Evolutionary conservation across 2,113 vertebrate species (phyloP).

Genomic region (Symphodus melops): DNA sequence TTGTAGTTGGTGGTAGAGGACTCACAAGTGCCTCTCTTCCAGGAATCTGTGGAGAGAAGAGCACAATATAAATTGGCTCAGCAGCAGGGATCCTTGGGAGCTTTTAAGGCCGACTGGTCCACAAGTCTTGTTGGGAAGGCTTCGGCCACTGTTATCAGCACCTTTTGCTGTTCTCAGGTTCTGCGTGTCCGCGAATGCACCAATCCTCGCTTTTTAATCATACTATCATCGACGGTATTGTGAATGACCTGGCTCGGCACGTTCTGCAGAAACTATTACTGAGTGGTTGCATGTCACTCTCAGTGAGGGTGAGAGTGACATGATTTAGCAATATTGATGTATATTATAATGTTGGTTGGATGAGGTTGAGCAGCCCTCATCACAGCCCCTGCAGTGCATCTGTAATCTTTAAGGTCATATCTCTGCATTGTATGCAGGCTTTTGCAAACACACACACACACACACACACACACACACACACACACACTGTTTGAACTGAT

Average conservation of each 20-base stretch:
- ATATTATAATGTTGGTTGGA: background rate
- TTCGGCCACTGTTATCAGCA: constrained; percentile 37
- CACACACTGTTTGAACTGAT: constrained; percentile 5
- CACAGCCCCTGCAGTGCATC: background rate
- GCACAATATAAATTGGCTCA: constrained; percentile 19
- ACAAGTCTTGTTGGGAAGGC: constrained; percentile 13
- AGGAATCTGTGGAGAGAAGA: constrained; percentile 5
- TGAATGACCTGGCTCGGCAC: background rate
- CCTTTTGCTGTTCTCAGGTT: constrained; percentile 24
- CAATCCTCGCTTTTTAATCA: constrained; percentile 43
- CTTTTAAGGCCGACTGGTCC: constrained; percentile 16
- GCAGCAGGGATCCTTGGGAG: constrained; percentile 5
- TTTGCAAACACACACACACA: background rate
- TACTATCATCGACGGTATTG: constrained; percentile 4
- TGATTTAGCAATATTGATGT: background rate
- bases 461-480: too few relatives aligned
- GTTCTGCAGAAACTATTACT: background rate
- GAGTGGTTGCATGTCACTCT: constrained; percentile 1
- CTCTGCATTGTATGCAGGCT: background rate
- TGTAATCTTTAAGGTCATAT: background rate
- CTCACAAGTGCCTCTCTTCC: constrained; percentile 15
- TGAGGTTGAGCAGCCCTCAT: background rate
- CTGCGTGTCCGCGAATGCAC: constrained; percentile 32
- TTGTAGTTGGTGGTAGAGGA: constrained; percentile 25
- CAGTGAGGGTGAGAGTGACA: background rate